Base-by-base conservation (phyloP, 2,888 invertebrate species). In the Hirtodrosophila alboralis region DNA sequence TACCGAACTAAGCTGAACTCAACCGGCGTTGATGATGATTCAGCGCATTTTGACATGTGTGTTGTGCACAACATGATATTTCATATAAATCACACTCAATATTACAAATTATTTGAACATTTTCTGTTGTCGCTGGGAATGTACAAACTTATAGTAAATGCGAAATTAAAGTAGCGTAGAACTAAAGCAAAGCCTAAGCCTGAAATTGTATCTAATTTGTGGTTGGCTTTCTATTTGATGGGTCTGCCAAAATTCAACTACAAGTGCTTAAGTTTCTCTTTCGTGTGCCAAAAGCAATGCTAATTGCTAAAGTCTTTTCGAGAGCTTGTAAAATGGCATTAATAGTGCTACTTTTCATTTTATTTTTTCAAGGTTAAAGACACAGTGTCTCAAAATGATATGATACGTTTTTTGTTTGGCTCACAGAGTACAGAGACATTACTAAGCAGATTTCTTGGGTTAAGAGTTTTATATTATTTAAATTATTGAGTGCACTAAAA, bases 81-180 rank as follows among this genome's bases (percentile, higher is more conserved):
- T 37, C 38, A 21, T 38, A 16, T 14, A 53, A 48, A 54, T 47
- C 47, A 44, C 51, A 53, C 60, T 64, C 71, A 57, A 81, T 67
- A 58, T 21, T 45, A 64, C 5, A 18, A 18, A 76, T 76, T 63
- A 80, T 64, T 76, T 74, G 70, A 57, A 38, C 56, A 74, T 71
- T 74, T 76, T 48, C 21, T 28, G 33, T 37, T 59, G 64, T 38
- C 45, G 40, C 27, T 37, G 28, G 0, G 27, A n/a, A 38, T 37
- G 28, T 41, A 28, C 10, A 13, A 8, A 52, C 52, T 41, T 34
- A 40, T 36, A n/a, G n/a, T n/a, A n/a, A 61, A 58, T 48, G 57
- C 54, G 73, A 84, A 79, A 76, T 70, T 72, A 71, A 78, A 78
- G 84, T 77, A 84, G 84, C 27, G 81, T 84, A 79, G 78, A 79